Percentiles rank a stretch among this genome's conserved stretches.
These are phyloP conservation scores for Eilema griseolum DNA, from an alignment of 2,888 invertebrate genomes.

Conservation along the genomic window DNA sequence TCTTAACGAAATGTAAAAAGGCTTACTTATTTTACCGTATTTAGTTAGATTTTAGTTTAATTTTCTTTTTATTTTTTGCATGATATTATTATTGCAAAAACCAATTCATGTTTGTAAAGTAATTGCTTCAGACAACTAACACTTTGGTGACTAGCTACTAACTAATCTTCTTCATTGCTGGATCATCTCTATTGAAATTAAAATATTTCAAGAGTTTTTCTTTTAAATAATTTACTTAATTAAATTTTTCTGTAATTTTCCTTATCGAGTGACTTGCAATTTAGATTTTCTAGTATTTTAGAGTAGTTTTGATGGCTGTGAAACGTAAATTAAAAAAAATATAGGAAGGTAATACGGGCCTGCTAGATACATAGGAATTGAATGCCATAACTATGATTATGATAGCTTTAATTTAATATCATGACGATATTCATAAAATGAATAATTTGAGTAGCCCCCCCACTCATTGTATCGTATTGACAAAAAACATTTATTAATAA, in stretches of 20 bases:
- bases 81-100: background rate
- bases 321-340: too few species aligned
- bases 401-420: too few species aligned
- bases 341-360: background rate
- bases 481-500: background rate
- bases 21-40: conserved; percentile 7
- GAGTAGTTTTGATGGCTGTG: background rate
- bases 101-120: background rate
- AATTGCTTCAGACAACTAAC: background rate
- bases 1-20: conserved; percentile 15
- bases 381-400: too few species aligned
- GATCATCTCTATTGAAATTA: background rate
- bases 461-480: background rate
- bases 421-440: too few species aligned
- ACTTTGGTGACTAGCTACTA: background rate
- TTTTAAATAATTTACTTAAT: too few species aligned
- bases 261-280: background rate
- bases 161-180: background rate
- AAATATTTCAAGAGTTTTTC: background rate
- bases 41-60: background rate
- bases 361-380: background rate
- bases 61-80: background rate
- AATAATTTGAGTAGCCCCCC: too few species aligned
- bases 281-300: background rate
- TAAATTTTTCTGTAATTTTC: background rate